These are phyloP conservation scores for Melanargia galathea DNA, from an alignment of 2,888 invertebrate species.

Conservation along the genomic window DNA sequence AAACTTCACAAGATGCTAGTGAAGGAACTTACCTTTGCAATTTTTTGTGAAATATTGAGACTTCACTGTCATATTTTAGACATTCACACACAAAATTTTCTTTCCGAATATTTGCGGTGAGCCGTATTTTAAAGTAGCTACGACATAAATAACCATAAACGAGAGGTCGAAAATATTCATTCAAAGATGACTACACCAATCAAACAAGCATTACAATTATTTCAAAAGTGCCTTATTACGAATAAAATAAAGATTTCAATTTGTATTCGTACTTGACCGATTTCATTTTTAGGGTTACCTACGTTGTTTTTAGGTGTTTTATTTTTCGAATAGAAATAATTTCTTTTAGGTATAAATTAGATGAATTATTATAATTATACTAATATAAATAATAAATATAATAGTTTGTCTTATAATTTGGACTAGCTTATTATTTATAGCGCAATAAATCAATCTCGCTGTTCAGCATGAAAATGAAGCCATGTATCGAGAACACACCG, in stretches of 20 bases:
- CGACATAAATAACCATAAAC: slow-evolving; percentile 8
- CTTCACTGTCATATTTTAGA: not conserved
- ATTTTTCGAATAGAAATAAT: no score
- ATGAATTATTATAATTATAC: no score
- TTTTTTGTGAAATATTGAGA: not conserved
- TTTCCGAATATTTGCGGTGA: not conserved
- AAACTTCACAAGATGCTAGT: no score
- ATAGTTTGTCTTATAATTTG: no score
- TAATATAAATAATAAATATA: no score
- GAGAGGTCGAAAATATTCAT: slow-evolving; percentile 19
- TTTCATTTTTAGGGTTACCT: slow-evolving; percentile 18
- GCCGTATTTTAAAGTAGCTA: not conserved
- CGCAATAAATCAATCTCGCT: no score
- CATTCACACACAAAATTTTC: not conserved
- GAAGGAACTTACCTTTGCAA: not conserved
- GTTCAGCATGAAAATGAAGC: no score
- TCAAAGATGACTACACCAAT: slow-evolving; percentile 22
- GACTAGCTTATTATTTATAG: no score
- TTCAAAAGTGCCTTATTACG: slow-evolving; percentile 20
- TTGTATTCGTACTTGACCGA: slow-evolving; percentile 30
- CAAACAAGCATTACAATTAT: slow-evolving; percentile 24
- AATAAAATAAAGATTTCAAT: slow-evolving; percentile 25
- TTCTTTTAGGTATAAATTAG: no score
- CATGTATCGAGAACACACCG: no score
- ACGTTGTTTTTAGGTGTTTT: no score